phyloP scores from a whole-genome alignment of 2,888 invertebrate species.

The Drosophila recens region DNA sequence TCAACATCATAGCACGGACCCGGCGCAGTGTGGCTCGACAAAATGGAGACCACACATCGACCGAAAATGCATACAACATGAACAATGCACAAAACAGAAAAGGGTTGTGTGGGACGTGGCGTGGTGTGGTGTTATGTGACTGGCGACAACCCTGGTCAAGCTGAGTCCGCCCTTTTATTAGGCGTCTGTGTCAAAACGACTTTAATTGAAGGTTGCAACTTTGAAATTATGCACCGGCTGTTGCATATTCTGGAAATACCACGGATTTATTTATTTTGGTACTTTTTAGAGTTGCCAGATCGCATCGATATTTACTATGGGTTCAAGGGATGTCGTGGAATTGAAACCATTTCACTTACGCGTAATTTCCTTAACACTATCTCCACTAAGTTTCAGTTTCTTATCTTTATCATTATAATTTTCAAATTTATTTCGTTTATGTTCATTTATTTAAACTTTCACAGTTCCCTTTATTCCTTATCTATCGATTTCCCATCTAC shows the following conservation, averaged over 20 bases:
- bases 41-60: slow-evolving; percentile 67
- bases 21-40: slow-evolving; percentile 42
- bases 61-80: slow-evolving; percentile 75
- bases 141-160: slow-evolving; percentile 40
- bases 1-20: slow-evolving; percentile 13
- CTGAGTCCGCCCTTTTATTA: slow-evolving; percentile 46
- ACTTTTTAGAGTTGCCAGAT: background rate
- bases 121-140: background rate
- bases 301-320: background rate
- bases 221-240: slow-evolving; percentile 57
- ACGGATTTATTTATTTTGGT: background rate
- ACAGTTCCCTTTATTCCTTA: background rate
- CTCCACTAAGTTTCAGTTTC: background rate
- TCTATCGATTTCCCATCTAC: background rate
- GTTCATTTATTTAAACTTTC: background rate
- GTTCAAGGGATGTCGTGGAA: background rate
- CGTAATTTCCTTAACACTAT: background rate
- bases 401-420: background rate
- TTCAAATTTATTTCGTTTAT: background rate
- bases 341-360: background rate
- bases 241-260: slow-evolving; percentile 9
- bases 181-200: slow-evolving; percentile 40
- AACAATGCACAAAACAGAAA: slow-evolving; percentile 46
- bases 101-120: slow-evolving; percentile 6
- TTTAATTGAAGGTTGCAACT: slow-evolving; percentile 63